A percentile compares a stretch with the other conserved stretches of the same genome.
phyloP scores from a whole-genome alignment of 2,888 invertebrate genomes.

The Synergus laeviventris region DNA sequence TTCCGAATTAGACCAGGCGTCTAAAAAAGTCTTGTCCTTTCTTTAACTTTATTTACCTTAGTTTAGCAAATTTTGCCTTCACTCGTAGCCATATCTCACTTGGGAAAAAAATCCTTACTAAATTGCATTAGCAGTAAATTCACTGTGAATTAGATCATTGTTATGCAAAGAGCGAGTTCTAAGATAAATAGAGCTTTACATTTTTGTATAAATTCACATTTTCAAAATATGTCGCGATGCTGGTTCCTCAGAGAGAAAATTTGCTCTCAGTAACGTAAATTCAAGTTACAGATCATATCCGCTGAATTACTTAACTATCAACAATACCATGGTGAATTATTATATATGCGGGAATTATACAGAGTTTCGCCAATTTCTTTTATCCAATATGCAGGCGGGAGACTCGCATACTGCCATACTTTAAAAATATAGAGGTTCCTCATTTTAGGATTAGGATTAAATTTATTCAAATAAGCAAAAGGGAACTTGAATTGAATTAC shows the following conservation, averaged over 20 bases:
- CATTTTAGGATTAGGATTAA: too few species aligned
- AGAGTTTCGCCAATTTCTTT: too few species aligned
- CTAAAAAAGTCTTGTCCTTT: neutral
- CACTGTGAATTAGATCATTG: neutral
- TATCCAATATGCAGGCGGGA: too few species aligned
- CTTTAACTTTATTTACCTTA: conserved; percentile 9
- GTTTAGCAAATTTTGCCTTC: neutral
- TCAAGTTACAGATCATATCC: neutral
- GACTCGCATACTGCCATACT: too few species aligned
- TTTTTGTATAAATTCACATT: too few species aligned
- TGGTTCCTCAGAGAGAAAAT: too few species aligned
- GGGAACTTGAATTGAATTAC: too few species aligned
- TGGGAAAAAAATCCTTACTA: neutral
- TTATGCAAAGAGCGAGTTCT: neutral
- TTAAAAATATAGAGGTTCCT: too few species aligned
- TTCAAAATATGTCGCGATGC: neutral
- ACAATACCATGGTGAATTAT: neutral
- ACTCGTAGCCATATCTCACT: neutral
- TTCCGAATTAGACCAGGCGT: neutral
- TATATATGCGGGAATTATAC: too few species aligned
- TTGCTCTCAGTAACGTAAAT: neutral
- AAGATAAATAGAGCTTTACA: neutral
- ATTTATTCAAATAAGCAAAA: too few species aligned
- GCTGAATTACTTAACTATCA: neutral
- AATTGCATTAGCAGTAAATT: neutral